Base-by-base conservation (phyloP, 2,113 vertebrate genomes). In the Dipodomys stephensi region DNA sequence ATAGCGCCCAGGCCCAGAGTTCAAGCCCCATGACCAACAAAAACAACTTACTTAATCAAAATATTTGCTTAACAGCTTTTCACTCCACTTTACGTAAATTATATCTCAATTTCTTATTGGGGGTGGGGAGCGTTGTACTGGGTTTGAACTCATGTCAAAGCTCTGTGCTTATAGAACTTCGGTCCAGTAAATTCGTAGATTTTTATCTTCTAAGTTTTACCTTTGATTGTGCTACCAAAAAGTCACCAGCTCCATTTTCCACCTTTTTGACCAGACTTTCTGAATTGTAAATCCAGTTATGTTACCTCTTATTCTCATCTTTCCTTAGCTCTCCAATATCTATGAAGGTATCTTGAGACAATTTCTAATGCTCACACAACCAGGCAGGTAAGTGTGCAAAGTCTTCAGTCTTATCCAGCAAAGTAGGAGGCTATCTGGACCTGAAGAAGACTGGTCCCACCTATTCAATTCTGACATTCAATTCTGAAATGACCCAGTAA, bases 221-320 rank as follows among this genome's bases (percentile, higher is more conserved):
- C 65, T 27, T 57, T 82, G 57, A 57, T 88, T 32, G 0, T 49
- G 65, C 64, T 18, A 16, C 9, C 9, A 71, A 79, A 32, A 27
- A 20, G 18, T 68, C 46, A 92, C 83, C 68, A 46, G 39, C 53
- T 13, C 49, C 92, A 7, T 64, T 81, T 46, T 91, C 68, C 19
- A 57, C 15, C 35, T 74, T 27, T 46, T 69, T 30, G 4, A 28
- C 46, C n/a, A 1, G 67, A 57, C 46, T 87, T 77, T 53, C 49
- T 86, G 44, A 79, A 74, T 74, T 93, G 30, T 73, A 78, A 68
- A 88, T 74, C 23, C 32, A 27, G 95, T 81, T 64, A 32, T n/a
- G 27, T 39, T 4, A 15, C 22, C 32, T 5, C 27, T 57, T 44
- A 60, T 25, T 46, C 53, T 23, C 65, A 8, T 28, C 69, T 62